These are phyloP conservation scores for Spilosoma lubricipeda DNA, from an alignment of 2,888 invertebrate genomes.

Conservation along the genomic window DNA sequence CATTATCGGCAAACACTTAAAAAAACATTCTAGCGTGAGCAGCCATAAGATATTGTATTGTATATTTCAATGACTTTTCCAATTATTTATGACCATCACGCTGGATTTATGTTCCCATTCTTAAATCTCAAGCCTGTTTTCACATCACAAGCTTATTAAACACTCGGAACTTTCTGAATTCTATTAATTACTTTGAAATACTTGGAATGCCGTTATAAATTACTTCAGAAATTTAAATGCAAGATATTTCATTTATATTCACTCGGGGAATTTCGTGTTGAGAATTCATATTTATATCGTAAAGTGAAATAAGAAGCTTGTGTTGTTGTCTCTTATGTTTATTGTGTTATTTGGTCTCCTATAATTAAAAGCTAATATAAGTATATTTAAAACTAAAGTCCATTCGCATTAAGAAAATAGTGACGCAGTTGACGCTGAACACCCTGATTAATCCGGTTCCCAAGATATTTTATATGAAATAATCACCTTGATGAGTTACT, in stretches of 20 bases:
- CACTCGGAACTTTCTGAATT: slow-evolving; percentile 65
- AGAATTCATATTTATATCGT: slow-evolving; percentile 38
- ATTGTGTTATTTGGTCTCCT: background rate
- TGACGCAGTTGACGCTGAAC: too few relatives aligned
- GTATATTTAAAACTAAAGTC: too few relatives aligned
- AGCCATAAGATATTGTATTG: background rate
- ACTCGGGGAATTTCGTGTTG: slow-evolving; percentile 25
- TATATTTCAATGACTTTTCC: background rate
- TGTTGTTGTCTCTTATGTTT: slow-evolving; percentile 13
- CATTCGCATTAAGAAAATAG: too few relatives aligned
- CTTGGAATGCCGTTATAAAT: slow-evolving; percentile 47
- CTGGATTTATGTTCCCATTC: slow-evolving; percentile 17
- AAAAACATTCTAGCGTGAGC: too few relatives aligned
- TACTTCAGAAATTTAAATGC: slow-evolving; percentile 41
- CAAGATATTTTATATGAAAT: too few relatives aligned
- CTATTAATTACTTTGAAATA: slow-evolving; percentile 59
- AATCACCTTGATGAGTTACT: too few relatives aligned
- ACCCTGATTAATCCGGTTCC: too few relatives aligned
- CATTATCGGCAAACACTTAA: too few relatives aligned
- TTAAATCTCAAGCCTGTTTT: slow-evolving; percentile 60
- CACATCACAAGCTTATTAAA: slow-evolving; percentile 72
- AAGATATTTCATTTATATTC: slow-evolving; percentile 41
- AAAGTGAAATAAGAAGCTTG: slow-evolving; percentile 31
- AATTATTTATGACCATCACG: background rate
- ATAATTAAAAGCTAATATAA: too few relatives aligned